Evolutionary conservation across 2,888 invertebrate species (phyloP).

Genomic region (Athalia cordata): DNA sequence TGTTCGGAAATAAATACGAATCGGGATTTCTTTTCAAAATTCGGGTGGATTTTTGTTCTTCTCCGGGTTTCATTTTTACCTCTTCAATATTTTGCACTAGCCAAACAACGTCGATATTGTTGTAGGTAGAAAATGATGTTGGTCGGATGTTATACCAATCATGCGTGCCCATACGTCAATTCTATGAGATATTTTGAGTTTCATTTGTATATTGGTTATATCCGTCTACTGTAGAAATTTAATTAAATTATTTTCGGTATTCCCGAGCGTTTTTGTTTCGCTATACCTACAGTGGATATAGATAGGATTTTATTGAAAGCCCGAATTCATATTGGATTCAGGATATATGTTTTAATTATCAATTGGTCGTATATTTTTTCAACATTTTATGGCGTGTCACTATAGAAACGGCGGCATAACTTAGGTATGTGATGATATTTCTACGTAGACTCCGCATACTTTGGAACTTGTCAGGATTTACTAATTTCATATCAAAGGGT

Average conservation of each 20-base stretch:
- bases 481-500: too few relatives aligned
- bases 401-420: too few relatives aligned
- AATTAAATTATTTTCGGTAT: conserved; percentile 22
- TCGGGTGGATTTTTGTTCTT: background rate
- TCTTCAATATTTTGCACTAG: too few relatives aligned
- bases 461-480: too few relatives aligned
- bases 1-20: background rate
- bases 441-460: too few relatives aligned
- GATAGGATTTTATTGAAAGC: conserved; percentile 5
- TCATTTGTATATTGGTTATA: background rate
- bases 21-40: background rate
- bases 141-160: background rate
- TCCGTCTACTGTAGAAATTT: conserved; percentile 10
- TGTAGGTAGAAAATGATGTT: too few relatives aligned
- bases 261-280: conserved; percentile 7
- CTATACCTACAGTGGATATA: background rate
- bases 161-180: conserved; percentile 1
- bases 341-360: background rate
- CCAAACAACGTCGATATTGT: too few relatives aligned
- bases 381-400: background rate
- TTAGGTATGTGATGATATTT: too few relatives aligned
- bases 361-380: background rate
- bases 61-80: background rate
- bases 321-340: background rate
- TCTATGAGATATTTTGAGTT: conserved; percentile 24